phyloP scores from a whole-genome alignment of 2,113 vertebrate genomes.

The Myrmecobius fasciatus region DNA sequence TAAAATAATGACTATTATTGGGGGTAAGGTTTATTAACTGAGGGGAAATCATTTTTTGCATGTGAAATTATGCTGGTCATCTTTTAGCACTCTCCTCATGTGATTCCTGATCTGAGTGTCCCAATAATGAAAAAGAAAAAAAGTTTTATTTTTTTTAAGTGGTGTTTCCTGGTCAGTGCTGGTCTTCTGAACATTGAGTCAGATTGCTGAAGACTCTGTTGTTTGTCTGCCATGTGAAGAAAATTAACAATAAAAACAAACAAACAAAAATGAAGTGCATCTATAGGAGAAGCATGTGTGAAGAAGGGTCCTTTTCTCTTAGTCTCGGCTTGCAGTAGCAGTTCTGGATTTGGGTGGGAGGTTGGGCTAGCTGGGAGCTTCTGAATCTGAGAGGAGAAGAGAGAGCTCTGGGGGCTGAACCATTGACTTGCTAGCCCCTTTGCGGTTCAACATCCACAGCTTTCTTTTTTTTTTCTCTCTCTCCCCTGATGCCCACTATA shows the following conservation, averaged over 20 bases:
- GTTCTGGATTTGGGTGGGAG: background rate
- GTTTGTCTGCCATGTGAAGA: slow-evolving; percentile 75
- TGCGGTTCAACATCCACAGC: background rate
- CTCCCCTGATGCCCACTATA: background rate
- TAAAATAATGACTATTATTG: background rate
- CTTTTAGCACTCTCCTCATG: slow-evolving; percentile 36
- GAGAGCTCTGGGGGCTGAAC: background rate
- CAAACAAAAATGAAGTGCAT: slow-evolving; percentile 1
- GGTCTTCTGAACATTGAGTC: slow-evolving; percentile 26
- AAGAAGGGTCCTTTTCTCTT: background rate
- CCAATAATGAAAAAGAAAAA: background rate
- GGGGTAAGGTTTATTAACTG: slow-evolving; percentile 6
- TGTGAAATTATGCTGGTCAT: slow-evolving; percentile 57
- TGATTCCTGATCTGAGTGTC: background rate
- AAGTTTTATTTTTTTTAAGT: background rate
- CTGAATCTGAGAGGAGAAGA: background rate
- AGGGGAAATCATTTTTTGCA: slow-evolving; percentile 68
- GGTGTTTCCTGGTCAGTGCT: slow-evolving; percentile 14
- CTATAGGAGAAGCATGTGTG: background rate
- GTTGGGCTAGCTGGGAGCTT: background rate
- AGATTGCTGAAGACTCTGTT: slow-evolving; percentile 59
- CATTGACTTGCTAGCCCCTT: background rate
- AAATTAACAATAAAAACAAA: slow-evolving; percentile 79
- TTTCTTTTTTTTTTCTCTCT: background rate
- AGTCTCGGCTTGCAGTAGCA: background rate